Evolutionary conservation across 1,140 invertebrate species (phyloP), one percentile per base, ranked within the genome.

Genomic region (Campoletis sonorensis): DNA sequence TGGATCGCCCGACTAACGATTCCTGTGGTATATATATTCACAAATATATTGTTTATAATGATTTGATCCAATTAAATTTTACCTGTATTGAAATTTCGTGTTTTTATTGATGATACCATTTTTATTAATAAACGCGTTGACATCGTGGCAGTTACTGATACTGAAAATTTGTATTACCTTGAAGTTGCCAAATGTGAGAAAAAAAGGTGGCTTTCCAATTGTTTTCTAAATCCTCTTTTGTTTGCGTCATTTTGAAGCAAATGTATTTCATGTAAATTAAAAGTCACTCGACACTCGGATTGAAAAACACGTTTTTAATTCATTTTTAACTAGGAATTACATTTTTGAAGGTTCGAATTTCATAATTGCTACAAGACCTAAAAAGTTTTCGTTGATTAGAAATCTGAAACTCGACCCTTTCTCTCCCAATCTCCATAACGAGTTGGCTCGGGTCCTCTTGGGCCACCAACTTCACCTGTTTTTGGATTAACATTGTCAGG

Each of bases 371-470:
- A 23, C 21, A 58, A 58, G n/a, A 27, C n/a, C 51, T 70, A 33
- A 0, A 70, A 16, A 70, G 16, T 72, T 75, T 26, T 75, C 1
- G 5, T 37, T 72, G 64, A 64, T 89, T 94, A 99, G 93, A 99
- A 99, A 92, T 99, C 99, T 13, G 97, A 94, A 16, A 99, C 98
- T 88, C 98, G 93, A 80, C 99, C 99, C 93, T 99, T 99, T 83
- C 98, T 94, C 90, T 99, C 99, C 99, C 99, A 99, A 93, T 99
- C 99, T 5, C 98, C 99, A 93, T 99, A 99, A 85, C 99, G 94
- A 40, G 99, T 99, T 40, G 99, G 99, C 93, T 99, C 99, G 3
- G 98, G 99, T 26, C 99, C 99, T 87, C 94, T 93, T 13, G 99
- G 99, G 15, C 99, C 99, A 82, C 97, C 97, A 80, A 97, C 92